Evolutionary conservation across 2,797 vertebrate genomes (phyloP).

Genomic region (Xenops minutus): DNA sequence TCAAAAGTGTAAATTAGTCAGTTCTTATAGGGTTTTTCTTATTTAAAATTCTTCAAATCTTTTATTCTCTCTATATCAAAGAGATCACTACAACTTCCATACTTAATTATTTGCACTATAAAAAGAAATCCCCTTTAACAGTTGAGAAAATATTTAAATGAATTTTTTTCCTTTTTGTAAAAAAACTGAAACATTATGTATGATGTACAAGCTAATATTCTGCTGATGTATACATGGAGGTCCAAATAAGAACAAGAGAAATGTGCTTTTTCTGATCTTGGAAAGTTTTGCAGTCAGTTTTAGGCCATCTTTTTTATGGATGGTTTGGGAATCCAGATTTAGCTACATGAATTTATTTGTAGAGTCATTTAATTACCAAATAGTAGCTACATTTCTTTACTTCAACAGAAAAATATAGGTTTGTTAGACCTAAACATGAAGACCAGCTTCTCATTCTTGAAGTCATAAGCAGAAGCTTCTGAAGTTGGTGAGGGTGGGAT

Average conservation of each 20-base stretch:
- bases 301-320: background rate
- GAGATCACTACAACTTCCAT: constrained; percentile 6
- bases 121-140: background rate
- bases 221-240: background rate
- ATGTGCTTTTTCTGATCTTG: constrained; percentile 9
- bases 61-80: constrained; percentile 43
- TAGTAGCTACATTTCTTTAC: background rate
- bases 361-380: background rate
- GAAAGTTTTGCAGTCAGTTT: background rate
- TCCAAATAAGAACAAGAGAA: constrained; percentile 10
- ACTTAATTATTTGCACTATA: constrained; percentile 34
- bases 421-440: background rate
- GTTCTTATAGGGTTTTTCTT: constrained; percentile 2
- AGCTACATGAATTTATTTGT: background rate
- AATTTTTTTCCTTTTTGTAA: background rate
- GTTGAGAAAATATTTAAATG: constrained; percentile 31
- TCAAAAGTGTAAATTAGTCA: background rate
- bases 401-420: background rate
- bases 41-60: constrained; percentile 43
- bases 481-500: background rate
- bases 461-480: background rate
- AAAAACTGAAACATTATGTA: background rate
- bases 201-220: background rate
- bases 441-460: background rate
- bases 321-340: background rate